These are phyloP conservation scores for Hybognathus amarus DNA, from an alignment of 2,797 vertebrate genomes.

Conservation along the genomic window DNA sequence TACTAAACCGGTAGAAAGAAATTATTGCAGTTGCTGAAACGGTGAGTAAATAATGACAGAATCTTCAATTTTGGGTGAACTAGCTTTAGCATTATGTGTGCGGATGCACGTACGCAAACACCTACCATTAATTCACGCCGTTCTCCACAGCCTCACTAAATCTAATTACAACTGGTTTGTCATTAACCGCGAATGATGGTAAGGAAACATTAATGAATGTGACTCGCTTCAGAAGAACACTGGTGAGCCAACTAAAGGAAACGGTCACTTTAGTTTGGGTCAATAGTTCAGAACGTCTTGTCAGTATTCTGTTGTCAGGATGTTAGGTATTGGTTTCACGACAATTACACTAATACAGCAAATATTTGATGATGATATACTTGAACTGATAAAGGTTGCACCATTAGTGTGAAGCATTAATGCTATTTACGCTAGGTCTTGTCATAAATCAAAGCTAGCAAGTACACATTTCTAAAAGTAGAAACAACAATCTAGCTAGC, in stretches of 20 bases:
- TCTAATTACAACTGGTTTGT: slow-evolving; percentile 65
- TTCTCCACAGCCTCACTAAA: slow-evolving; percentile 62
- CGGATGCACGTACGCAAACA: slow-evolving; percentile 63
- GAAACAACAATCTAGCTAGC: not conserved
- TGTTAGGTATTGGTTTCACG: slow-evolving; percentile 19
- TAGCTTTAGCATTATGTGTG: slow-evolving; percentile 53
- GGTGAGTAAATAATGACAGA: not conserved
- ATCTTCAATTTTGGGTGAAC: slow-evolving; percentile 6
- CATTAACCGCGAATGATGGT: slow-evolving; percentile 64
- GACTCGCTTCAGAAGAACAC: slow-evolving; percentile 48
- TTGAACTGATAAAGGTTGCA: slow-evolving; percentile 23
- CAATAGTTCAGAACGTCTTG: slow-evolving; percentile 22
- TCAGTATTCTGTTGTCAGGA: slow-evolving; percentile 33
- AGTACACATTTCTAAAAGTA: not conserved
- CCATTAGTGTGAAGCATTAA: slow-evolving; percentile 37
- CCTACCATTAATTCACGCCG: slow-evolving; percentile 62
- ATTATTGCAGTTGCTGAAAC: not conserved
- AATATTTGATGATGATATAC: slow-evolving; percentile 28
- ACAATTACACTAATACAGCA: slow-evolving; percentile 11
- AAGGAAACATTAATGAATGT: slow-evolving; percentile 60
- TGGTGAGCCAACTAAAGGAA: slow-evolving; percentile 52
- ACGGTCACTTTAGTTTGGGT: slow-evolving; percentile 49
- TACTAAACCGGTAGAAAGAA: not conserved
- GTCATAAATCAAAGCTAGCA: slow-evolving; percentile 36
- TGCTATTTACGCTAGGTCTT: not conserved